Evolutionary conservation across 2,113 vertebrate species (phyloP).

Genomic region (Passer montanus): DNA sequence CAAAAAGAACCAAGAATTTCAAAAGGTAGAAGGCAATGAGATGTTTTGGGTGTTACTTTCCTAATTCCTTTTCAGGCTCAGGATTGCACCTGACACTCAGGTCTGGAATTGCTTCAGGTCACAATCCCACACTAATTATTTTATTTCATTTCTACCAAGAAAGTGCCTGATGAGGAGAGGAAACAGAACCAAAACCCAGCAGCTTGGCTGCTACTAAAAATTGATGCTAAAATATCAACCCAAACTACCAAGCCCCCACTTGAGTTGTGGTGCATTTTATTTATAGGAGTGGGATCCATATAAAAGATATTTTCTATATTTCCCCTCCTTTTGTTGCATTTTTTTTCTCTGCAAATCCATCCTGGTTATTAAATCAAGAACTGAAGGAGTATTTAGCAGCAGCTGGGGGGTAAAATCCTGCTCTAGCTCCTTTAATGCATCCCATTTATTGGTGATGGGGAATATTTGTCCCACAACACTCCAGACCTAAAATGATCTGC

Average conservation of each 20-base stretch:
- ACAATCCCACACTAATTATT: not conserved
- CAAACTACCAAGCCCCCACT: not conserved
- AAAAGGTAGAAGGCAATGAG: not conserved
- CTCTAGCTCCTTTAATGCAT: not conserved
- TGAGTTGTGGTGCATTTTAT: not conserved
- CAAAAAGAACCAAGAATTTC: not conserved
- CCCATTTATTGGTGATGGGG: not conserved
- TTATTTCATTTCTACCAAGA: not conserved
- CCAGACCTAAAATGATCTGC: not conserved
- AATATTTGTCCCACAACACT: not conserved
- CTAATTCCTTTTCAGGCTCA: not conserved
- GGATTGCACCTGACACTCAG: not conserved
- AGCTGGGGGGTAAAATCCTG: not conserved
- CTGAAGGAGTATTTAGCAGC: not conserved
- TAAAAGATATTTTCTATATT: rapidly evolving
- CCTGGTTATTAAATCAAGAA: not conserved
- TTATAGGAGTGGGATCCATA: not conserved
- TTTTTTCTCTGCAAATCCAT: not conserved
- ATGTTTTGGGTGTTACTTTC: not conserved
- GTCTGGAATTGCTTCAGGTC: not conserved
- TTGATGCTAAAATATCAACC: not conserved
- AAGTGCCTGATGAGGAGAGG: not conserved
- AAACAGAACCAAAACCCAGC: not conserved
- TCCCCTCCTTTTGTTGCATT: not conserved
- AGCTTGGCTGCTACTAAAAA: not conserved